These are phyloP conservation scores for Acromyrmex charruanus DNA, from an alignment of 1,140 invertebrate genomes.

Conservation along the genomic window DNA sequence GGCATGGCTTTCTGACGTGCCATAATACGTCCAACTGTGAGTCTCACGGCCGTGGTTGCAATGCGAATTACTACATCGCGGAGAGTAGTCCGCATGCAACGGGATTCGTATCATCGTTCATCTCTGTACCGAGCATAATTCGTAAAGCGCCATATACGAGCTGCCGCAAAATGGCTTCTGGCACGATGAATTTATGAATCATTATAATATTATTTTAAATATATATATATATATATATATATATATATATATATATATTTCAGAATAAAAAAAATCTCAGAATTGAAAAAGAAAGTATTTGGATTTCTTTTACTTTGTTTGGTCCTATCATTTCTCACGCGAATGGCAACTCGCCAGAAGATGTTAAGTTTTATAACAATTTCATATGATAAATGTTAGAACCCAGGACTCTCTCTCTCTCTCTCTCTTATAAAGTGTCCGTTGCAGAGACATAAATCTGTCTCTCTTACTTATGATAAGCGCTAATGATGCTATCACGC, in stretches of 20 bases:
- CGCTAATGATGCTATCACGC: neutral
- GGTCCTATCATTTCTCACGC: constrained; percentile 24
- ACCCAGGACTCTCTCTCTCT: neutral
- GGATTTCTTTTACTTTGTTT: neutral
- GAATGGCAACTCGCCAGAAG: neutral
- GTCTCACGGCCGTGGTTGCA: constrained; percentile 25
- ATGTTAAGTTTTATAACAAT: constrained; percentile 23
- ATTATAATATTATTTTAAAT: neutral
- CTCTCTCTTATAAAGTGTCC: neutral
- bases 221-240: neutral
- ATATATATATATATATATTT: neutral
- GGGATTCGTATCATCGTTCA: constrained; percentile 44
- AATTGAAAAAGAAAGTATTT: neutral
- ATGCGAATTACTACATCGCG: constrained; percentile 28
- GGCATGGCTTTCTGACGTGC: constrained; percentile 47
- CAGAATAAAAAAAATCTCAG: neutral
- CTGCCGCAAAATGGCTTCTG: neutral
- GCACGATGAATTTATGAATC: neutral
- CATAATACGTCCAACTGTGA: constrained; percentile 41
- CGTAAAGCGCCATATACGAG: constrained; percentile 16
- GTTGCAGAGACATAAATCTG: neutral
- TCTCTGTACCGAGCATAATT: constrained; percentile 41
- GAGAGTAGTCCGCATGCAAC: constrained; percentile 10
- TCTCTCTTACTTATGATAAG: neutral
- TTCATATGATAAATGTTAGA: constrained; percentile 15